Base-by-base conservation (phyloP, 1,140 invertebrate genomes). In the Tetramorium simillimum region DNA sequence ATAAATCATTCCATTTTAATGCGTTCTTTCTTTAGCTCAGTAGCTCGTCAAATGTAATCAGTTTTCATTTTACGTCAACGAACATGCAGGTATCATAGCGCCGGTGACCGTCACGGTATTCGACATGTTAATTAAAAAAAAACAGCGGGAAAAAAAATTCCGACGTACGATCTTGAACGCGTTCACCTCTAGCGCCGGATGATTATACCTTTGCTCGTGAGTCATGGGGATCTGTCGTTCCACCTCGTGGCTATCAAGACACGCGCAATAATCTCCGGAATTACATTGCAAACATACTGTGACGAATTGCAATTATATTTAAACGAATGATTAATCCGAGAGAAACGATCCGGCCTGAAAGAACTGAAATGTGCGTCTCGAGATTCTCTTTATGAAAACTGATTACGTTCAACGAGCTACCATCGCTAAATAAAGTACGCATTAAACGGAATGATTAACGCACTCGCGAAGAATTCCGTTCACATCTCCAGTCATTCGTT, bases 161-260 rank as follows among this genome's bases (percentile, higher is more conserved):
- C 7, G 21, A 46, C 53, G 40, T 58, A 63, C 28, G 16, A 46
- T 60, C 67, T 73, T 28, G 53, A 56, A 82, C 46, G 40, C 56
- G 24, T 21, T 73, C 67, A 73, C 40, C 18, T 60, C 53, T 82
- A 46, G 80, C 51, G 80, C 53, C 67, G 24, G 65, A 58, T 65
- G 40, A 73, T 73, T 73, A 73, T 73, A 82, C 24, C 37, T 28
- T 72, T 28, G 7, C 40, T 58, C 43, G 14, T 81, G 49, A 73
- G 53, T 72, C 49, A 73, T 7, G 67, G 67, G 43, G 58, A 82
- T 82, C 43, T 16, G 12, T 67, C 40, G 28, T 80, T 80, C 12
- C n/a, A 51, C 28, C 24, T 80, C 62, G 0, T 18, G 33, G 1
- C 28, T 37, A 21, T 37, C 14, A 10, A 73, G 4, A 60, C 7